Evolutionary conservation across 1,140 invertebrate genomes (phyloP), one percentile per base, ranked within the genome.

Genomic region (Sitobion miscanthi): DNA sequence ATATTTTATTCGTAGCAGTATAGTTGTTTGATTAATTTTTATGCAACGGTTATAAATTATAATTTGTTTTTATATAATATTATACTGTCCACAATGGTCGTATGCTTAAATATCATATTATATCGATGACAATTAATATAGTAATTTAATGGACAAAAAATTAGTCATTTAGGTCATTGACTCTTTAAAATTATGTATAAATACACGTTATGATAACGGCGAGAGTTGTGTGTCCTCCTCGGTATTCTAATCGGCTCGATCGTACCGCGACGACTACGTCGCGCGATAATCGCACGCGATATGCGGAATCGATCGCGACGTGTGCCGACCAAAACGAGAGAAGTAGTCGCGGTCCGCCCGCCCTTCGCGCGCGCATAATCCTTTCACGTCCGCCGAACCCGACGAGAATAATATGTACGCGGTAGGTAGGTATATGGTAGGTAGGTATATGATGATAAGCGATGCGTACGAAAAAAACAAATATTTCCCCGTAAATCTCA

Each of bases 401-500:
- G 85, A 23, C 17, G 86, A 52, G 17, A 87, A 87, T n/a, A 49
- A 38, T 20, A 52, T 57, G 47, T 49, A 49, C 45, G 23, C 23
- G 38, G 85, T 86, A 2, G 14, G 86, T 49, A 25, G 20, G 38
- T 42, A 83, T 49, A 49, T 38, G n/a, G 38, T 38, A 38, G 38
- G 38, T 38, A 38, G 38, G 38, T 38, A 83, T 49, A 49, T 38
- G n/a, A 57, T 38, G 35, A 57, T 89, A 89, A 57, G 35, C 20
- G 47, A 17, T n/a, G 30, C 25, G 23, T 47, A 87, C 35, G 35
- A 57, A 89, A 89, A 49, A 47, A 77, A 30, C 52, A 38, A 20
- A 38, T 47, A 83, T 35, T 83, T 52, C 69, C 45, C 30, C 38
- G 45, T 91, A 83, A 83, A 91, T n/a, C 90, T 83, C 57, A 25